A percentile compares a stretch with the other conserved stretches of the same genome.
Evolutionary conservation across 2,888 invertebrate species (phyloP).

Genomic region (Drosophila fungiperda): DNA sequence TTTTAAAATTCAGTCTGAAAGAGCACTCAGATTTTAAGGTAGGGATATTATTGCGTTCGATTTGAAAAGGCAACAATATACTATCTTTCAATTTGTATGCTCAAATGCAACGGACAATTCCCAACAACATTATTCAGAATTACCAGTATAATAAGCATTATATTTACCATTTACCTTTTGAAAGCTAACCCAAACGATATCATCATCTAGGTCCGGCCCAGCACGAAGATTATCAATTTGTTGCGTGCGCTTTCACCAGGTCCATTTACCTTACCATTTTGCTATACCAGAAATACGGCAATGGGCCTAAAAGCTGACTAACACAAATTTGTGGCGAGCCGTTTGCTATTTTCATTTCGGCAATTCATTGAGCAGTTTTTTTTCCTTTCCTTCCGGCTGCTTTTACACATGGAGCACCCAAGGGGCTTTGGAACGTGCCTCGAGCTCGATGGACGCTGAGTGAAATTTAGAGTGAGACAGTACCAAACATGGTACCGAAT

Average conservation of each 20-base stretch:
- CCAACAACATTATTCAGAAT: conserved; percentile 42
- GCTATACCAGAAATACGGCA: neutral
- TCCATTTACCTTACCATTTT: conserved; percentile 48
- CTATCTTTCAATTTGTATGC: conserved; percentile 73
- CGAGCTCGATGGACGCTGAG: conserved; percentile 1
- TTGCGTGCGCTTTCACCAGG: conserved; percentile 58
- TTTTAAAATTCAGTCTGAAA: neutral
- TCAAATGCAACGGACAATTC: conserved; percentile 53
- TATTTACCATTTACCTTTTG: conserved; percentile 30
- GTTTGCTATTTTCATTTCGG: conserved; percentile 53
- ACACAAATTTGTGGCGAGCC: conserved; percentile 57
- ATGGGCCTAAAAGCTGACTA: conserved; percentile 57
- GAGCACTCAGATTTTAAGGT: conserved; percentile 53
- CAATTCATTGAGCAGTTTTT: conserved; percentile 57
- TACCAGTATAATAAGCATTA: conserved; percentile 46
- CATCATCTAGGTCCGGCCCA: conserved; percentile 34
- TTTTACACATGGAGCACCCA: conserved; percentile 40
- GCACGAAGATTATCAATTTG: conserved; percentile 65
- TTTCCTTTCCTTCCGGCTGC: conserved; percentile 19
- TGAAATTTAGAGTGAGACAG: neutral
- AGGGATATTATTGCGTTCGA: conserved; percentile 38
- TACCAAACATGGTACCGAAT: conserved; percentile 8
- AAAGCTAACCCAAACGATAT: conserved; percentile 50
- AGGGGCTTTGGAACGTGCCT: conserved; percentile 55
- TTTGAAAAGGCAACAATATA: conserved; percentile 63